Percentiles rank a stretch among this genome's conserved stretches.
phyloP scores from a whole-genome alignment of 2,113 vertebrate genomes.

The Prionailurus viverrinus region DNA sequence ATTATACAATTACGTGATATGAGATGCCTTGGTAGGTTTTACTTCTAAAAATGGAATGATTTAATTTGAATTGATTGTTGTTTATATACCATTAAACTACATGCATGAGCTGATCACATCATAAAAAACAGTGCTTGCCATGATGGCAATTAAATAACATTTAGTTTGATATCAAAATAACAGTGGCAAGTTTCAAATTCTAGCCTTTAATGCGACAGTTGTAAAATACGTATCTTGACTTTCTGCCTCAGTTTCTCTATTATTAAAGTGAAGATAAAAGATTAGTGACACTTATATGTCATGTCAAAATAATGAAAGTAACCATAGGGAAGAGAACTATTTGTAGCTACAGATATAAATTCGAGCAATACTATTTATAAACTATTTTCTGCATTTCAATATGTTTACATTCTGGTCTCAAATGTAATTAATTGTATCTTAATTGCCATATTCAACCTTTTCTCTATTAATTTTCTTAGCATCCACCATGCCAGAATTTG shows the following conservation, averaged over 20 bases:
- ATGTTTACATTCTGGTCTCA: not conserved
- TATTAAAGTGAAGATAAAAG: not conserved
- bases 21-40: constrained; percentile 32
- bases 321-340: not conserved
- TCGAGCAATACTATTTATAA: not conserved
- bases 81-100: constrained; percentile 78
- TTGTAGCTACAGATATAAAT: not conserved
- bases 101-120: constrained; percentile 71
- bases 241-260: not conserved
- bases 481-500: not conserved
- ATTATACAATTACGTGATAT: constrained; percentile 80
- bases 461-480: not conserved
- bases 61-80: constrained; percentile 81
- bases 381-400: not conserved
- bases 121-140: constrained; percentile 66
- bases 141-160: not conserved
- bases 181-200: not conserved
- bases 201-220: not conserved
- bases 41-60: constrained; percentile 79
- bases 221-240: not conserved
- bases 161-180: not conserved
- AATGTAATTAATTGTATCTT: not conserved
- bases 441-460: not conserved
- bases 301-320: not conserved
- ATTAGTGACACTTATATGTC: not conserved